Evolutionary conservation across 2,113 vertebrate genomes (phyloP).

Genomic region (Micromys minutus): DNA sequence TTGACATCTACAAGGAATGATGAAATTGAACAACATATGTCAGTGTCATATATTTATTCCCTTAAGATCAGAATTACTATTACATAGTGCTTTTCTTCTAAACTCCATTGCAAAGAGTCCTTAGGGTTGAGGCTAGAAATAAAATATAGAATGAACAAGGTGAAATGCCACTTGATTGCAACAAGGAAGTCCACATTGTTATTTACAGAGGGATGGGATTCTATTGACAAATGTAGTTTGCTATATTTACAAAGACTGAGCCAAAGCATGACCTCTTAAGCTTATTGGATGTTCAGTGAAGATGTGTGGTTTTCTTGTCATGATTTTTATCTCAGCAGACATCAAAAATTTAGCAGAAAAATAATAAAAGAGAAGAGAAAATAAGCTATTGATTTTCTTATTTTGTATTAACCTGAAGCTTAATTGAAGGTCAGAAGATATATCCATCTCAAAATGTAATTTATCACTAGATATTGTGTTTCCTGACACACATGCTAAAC

Average conservation of each 20-base stretch:
- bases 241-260: conserved; percentile 82
- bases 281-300: conserved; percentile 84
- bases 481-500: conserved; percentile 78
- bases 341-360: conserved; percentile 94
- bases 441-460: conserved; percentile 86
- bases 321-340: conserved; percentile 93
- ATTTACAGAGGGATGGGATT: conserved; percentile 45
- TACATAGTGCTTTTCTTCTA: conserved; percentile 2
- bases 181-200: neutral
- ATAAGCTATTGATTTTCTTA: conserved; percentile 94
- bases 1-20: conserved; percentile 52
- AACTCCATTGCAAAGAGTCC: conserved; percentile 28
- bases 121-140: neutral
- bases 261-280: conserved; percentile 71
- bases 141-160: neutral
- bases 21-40: conserved; percentile 59
- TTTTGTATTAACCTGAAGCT: conserved; percentile 93
- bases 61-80: conserved; percentile 40
- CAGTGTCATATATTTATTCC: neutral
- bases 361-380: conserved; percentile 88
- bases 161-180: conserved; percentile 4
- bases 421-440: conserved; percentile 95
- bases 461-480: conserved; percentile 70
- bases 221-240: conserved; percentile 74
- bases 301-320: conserved; percentile 84